Evolutionary conservation across 2,113 vertebrate species (phyloP).

Genomic region (Siphamia tubifer): DNA sequence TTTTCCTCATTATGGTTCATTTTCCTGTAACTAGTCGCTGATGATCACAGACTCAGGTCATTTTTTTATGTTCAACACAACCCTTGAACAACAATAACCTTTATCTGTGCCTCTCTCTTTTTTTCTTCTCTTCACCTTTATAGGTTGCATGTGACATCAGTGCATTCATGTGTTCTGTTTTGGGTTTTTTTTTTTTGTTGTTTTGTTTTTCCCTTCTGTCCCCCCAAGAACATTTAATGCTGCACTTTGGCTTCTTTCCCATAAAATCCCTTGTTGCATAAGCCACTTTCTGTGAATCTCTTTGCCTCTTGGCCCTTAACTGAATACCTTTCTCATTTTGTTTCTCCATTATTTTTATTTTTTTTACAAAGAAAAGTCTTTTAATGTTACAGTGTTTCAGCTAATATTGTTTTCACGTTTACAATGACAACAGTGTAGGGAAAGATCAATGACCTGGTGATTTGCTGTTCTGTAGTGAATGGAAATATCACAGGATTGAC

Average conservation of each 20-base stretch:
- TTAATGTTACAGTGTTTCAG: constrained; percentile 5
- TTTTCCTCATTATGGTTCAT: neutral
- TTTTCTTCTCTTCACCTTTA: neutral
- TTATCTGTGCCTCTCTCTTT: neutral
- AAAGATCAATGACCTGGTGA: constrained; percentile 8
- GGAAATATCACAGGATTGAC: constrained; percentile 47
- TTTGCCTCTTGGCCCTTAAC: neutral
- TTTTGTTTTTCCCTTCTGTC: neutral
- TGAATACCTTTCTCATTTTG: neutral
- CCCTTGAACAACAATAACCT: too few relatives aligned
- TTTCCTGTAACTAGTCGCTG: neutral
- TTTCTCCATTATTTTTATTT: neutral
- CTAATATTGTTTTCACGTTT: neutral
- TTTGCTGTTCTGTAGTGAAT: constrained; percentile 52
- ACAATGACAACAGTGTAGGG: neutral
- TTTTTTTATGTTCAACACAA: constrained; percentile 15
- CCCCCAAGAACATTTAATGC: neutral
- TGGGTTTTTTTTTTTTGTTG: too few relatives aligned
- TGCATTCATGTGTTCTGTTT: neutral
- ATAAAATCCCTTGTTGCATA: neutral
- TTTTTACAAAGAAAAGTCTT: neutral
- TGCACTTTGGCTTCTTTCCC: constrained; percentile 1
- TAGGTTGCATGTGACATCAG: neutral
- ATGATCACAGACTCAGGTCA: neutral
- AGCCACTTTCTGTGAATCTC: neutral